phyloP scores from a whole-genome alignment of 2,888 invertebrate species.

The Chymomyza procnemis region DNA sequence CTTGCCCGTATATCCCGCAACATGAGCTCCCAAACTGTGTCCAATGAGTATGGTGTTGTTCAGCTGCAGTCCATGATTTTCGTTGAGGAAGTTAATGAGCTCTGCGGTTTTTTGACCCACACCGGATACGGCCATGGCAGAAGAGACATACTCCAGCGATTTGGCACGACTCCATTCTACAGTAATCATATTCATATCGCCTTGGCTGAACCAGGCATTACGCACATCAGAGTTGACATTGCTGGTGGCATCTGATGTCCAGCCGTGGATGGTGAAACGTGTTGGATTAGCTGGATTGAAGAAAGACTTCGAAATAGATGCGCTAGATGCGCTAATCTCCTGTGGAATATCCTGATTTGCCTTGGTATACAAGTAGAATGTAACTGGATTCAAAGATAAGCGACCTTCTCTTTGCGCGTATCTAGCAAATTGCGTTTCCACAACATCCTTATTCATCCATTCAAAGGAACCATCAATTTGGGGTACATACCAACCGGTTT shows the following conservation, averaged over 20 bases:
- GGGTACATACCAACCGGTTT: slow-evolving; percentile 65
- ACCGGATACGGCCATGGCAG: slow-evolving; percentile 77
- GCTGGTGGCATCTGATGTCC: slow-evolving; percentile 79
- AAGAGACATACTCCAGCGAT: slow-evolving; percentile 80
- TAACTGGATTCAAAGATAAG: slow-evolving; percentile 50
- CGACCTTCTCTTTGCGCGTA: slow-evolving; percentile 35
- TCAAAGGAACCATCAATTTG: slow-evolving; percentile 58
- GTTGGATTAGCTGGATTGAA: slow-evolving; percentile 63
- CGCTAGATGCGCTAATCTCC: slow-evolving; percentile 46
- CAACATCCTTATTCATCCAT: slow-evolving; percentile 56
- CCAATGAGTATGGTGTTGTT: slow-evolving; percentile 80
- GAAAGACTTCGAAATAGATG: slow-evolving; percentile 40
- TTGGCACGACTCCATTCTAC: slow-evolving; percentile 82
- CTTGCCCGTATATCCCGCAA: slow-evolving; percentile 82
- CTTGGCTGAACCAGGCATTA: slow-evolving; percentile 80
- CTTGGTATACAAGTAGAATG: slow-evolving; percentile 67
- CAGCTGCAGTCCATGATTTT: slow-evolving; percentile 79
- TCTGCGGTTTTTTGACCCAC: slow-evolving; percentile 69
- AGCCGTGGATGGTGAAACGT: slow-evolving; percentile 79
- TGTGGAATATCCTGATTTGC: slow-evolving; percentile 49
- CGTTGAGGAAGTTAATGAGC: slow-evolving; percentile 77
- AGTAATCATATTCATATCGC: slow-evolving; percentile 81
- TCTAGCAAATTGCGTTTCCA: slow-evolving; percentile 54
- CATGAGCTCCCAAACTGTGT: slow-evolving; percentile 82
- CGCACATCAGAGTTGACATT: slow-evolving; percentile 64